Evolutionary conservation across 2,888 invertebrate genomes (phyloP), one percentile per base, ranked within the genome.

Genomic region (Sarcophaga caerulescens): DNA sequence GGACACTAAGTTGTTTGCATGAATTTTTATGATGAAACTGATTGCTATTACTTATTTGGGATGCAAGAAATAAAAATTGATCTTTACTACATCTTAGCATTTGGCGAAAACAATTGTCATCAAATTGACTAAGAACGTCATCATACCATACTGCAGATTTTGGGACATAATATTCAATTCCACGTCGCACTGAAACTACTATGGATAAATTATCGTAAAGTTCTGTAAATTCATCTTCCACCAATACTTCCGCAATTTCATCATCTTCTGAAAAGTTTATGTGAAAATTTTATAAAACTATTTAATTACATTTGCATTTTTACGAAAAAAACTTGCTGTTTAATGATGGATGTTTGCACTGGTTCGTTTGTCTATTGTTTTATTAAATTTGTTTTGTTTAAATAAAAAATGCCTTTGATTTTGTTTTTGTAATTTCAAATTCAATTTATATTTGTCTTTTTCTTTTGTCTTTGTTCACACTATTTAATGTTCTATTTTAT

Each of bases 251-350:
- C 52, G 14, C 52, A 52, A 23, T 23, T 23, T 23, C 23, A 23
- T 23, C 3, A 23, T 23, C 23, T 23, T 23, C 23, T 23, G 23
- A 23, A 23, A 23, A 23, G 47, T 14, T 23, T 23, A 23, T 23
- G 3, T 23, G 23, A 23, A 23, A 79, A 66, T n/a, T 80, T 52
- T 47, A 80, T 83, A 17, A 83, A 59, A 68, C 83, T 73, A 17
- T 44, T 5, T 59, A 83, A 83, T n/a, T 52, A 23, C 3, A 23
- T 23, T 23, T 23, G 23, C 3, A 23, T 23, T 23, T 23, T 23
- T 23, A 23, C 23, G 23, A 23, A 23, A 23, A 23, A 23, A 3
- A 3, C 23, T 23, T 23, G 23, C 23, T n/a, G n/a, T n/a, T n/a
- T n/a, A n/a, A n/a, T n/a, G n/a, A n/a, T n/a, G n/a, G n/a, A n/a